phyloP scores from a whole-genome alignment of 2,797 vertebrate species.

The Malurus leucopterus region DNA sequence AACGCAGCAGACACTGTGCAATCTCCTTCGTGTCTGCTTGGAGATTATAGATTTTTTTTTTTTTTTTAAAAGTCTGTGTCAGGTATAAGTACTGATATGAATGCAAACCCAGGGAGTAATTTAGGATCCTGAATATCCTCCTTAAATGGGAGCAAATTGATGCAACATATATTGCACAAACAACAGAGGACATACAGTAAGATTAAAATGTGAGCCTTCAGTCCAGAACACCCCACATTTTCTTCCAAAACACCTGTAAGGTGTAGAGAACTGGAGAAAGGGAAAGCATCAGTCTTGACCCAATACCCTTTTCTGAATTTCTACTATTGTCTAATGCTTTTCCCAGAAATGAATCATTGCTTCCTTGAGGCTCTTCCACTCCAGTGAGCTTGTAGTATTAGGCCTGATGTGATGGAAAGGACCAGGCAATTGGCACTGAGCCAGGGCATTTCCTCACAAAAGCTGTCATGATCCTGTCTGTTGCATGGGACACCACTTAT shows the following conservation, averaged over 20 bases:
- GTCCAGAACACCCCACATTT: not conserved
- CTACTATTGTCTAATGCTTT: not conserved
- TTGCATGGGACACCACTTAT: not conserved
- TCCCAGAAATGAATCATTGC: not conserved
- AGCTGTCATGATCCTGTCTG: not conserved
- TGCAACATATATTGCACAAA: not conserved
- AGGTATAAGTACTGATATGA: not conserved
- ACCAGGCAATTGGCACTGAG: not conserved
- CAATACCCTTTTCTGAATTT: not conserved
- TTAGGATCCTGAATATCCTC: not conserved
- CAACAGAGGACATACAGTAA: not conserved
- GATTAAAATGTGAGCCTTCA: not conserved
- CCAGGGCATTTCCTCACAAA: not conserved
- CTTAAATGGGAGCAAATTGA: not conserved
- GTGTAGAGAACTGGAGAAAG: not conserved
- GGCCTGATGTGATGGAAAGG: not conserved
- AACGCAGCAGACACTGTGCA: not conserved
- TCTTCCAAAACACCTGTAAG: not conserved
- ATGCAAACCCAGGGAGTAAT: not conserved
- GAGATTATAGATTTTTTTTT: not conserved
- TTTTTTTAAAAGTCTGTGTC: not conserved
- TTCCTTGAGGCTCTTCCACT: conserved; percentile 24
- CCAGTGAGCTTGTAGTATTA: not conserved
- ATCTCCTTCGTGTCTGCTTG: not conserved
- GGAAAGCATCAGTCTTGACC: not conserved